Evolutionary conservation across 2,888 invertebrate genomes (phyloP).

Genomic region (Liodrosophila aerea): DNA sequence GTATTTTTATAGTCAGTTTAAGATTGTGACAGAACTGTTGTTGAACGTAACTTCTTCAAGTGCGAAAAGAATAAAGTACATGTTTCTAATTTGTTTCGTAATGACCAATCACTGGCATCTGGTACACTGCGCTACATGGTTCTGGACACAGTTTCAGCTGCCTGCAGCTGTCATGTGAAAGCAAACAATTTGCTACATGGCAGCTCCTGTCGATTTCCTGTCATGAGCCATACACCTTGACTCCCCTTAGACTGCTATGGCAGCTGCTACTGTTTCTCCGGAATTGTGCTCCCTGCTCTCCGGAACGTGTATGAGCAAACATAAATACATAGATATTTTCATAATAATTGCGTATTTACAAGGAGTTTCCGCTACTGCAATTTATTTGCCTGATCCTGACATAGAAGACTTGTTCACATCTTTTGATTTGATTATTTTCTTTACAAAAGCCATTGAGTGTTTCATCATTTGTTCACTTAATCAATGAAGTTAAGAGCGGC

Average conservation of each 20-base stretch:
- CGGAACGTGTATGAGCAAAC: constrained; percentile 23
- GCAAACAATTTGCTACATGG: constrained; percentile 68
- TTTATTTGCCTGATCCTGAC: constrained; percentile 29
- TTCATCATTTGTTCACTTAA: constrained; percentile 36
- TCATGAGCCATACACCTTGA: constrained; percentile 29
- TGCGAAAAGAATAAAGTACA: not conserved
- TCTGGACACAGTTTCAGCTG: constrained; percentile 45
- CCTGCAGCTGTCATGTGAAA: constrained; percentile 62
- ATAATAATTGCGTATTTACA: constrained; percentile 54
- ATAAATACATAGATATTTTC: constrained; percentile 10
- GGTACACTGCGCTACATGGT: constrained; percentile 31
- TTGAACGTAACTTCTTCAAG: not conserved
- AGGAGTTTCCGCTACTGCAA: constrained; percentile 49
- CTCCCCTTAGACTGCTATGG: constrained; percentile 9
- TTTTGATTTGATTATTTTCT: constrained; percentile 45
- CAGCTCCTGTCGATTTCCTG: constrained; percentile 61
- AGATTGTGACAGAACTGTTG: too few species aligned
- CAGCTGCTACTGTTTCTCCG: not conserved
- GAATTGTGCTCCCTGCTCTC: constrained; percentile 8
- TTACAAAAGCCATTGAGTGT: constrained; percentile 27
- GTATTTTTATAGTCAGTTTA: too few species aligned
- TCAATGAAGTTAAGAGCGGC: not conserved
- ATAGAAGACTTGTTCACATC: constrained; percentile 19
- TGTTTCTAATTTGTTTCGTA: constrained; percentile 26
- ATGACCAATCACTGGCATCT: constrained; percentile 38